Conservation (phyloP, 23 tunicate genomes). For the Ascidia mentula region DNA sequence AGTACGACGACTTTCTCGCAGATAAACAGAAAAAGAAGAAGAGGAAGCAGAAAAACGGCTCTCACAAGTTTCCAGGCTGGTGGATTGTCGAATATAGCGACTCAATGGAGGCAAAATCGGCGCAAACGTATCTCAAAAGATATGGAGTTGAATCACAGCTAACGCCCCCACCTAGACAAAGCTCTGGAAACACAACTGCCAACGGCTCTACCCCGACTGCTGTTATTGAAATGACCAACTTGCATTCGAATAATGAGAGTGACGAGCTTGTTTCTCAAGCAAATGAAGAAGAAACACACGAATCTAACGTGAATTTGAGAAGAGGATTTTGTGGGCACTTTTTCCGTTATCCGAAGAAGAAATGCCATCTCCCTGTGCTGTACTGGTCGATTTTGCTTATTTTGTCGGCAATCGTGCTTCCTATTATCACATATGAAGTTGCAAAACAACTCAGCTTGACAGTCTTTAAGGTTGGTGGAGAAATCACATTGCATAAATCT, state of each 20-base stretch:
- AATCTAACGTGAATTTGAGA: neutral
- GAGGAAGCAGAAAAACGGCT: neutral
- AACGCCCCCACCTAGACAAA: neutral
- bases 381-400: conserved; percentile 67
- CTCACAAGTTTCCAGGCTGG: neutral
- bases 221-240: conserved; percentile 4
- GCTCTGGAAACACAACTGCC: neutral
- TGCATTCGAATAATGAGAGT: neutral
- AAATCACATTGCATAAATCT: too few species aligned
- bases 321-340: conserved; percentile 33
- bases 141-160: neutral
- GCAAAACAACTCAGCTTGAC: conserved; percentile 43
- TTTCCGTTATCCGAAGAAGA: conserved; percentile 57
- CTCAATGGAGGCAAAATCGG: neutral
- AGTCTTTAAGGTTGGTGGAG: conserved; percentile 43
- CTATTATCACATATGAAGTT: conserved; percentile 28
- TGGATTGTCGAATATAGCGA: conserved; percentile 18
- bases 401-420: conserved; percentile 19
- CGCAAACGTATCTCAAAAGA: neutral
- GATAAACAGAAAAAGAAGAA: neutral
- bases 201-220: neutral
- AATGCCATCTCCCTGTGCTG: conserved; percentile 40
- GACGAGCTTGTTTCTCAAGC: neutral
- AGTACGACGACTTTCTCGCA: neutral
- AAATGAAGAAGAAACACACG: neutral